phyloP scores from a whole-genome alignment of 2,797 vertebrate genomes.

The Lates japonicus region DNA sequence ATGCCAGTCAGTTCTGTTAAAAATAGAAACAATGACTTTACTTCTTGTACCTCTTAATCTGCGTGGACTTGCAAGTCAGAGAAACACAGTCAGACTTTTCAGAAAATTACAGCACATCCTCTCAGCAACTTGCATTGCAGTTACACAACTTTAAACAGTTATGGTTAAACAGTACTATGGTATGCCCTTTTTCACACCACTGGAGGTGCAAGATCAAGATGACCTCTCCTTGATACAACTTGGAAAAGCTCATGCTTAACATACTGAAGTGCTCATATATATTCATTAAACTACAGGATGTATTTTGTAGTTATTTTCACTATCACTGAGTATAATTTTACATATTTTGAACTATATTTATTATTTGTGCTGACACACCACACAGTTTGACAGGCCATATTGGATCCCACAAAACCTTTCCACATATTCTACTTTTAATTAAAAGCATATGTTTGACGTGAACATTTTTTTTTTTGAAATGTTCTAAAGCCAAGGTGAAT shows the following conservation, averaged over 20 bases:
- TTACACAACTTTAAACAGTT: slow-evolving; percentile 7
- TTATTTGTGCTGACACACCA: too few species aligned
- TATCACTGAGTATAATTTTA: too few species aligned
- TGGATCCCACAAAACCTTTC: too few species aligned
- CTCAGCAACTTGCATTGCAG: slow-evolving; percentile 3
- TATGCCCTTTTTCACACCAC: neutral
- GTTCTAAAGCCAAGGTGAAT: neutral
- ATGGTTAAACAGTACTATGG: neutral
- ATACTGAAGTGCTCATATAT: neutral
- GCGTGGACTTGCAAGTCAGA: neutral
- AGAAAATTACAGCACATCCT: slow-evolving; percentile 15
- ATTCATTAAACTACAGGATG: too few species aligned
- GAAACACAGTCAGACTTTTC: neutral
- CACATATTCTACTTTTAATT: too few species aligned
- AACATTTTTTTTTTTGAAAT: too few species aligned
- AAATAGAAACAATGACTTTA: slow-evolving; percentile 7
- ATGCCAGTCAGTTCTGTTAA: slow-evolving; percentile 10
- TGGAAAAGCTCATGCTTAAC: neutral
- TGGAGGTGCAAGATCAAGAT: neutral
- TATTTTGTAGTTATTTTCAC: neutral
- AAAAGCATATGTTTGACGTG: too few species aligned
- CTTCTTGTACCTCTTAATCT: neutral
- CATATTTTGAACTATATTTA: too few species aligned
- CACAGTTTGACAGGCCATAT: too few species aligned
- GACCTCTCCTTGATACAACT: neutral